These are phyloP conservation scores for Lampris megalopsis DNA, from an alignment of 2,113 vertebrate genomes.

Conservation along the genomic window DNA sequence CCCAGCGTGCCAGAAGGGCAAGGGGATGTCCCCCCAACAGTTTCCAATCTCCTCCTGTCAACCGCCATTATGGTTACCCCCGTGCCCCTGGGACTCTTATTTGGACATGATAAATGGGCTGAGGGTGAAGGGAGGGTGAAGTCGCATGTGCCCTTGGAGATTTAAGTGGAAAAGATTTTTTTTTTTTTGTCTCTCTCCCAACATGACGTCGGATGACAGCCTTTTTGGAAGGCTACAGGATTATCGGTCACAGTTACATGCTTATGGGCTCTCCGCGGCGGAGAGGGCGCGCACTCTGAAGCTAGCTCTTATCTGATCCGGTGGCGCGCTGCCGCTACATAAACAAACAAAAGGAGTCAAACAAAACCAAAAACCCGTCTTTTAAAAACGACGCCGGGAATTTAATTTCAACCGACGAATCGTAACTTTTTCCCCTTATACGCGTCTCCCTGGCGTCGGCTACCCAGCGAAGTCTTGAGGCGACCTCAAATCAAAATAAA, in stretches of 20 bases:
- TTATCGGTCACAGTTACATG: constrained; percentile 27
- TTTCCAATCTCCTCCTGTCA: constrained; percentile 72
- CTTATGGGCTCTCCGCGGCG: constrained; percentile 30
- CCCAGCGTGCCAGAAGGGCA: constrained; percentile 54
- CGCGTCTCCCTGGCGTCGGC: constrained; percentile 42
- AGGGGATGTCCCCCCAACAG: constrained; percentile 48
- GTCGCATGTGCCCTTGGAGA: constrained; percentile 57
- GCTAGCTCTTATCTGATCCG: constrained; percentile 67
- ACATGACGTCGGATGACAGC: constrained; percentile 52
- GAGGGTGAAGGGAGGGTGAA: constrained; percentile 33
- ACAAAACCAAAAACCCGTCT: constrained; percentile 47
- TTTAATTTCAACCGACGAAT: constrained; percentile 58
- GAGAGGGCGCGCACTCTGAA: constrained; percentile 18
- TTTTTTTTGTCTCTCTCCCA: constrained; percentile 28
- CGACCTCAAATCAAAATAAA: constrained; percentile 70
- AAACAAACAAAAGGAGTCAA: constrained; percentile 65
- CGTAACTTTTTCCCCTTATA: constrained; percentile 34
- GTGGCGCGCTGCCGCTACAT: constrained; percentile 55
- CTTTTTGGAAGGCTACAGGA: constrained; percentile 40
- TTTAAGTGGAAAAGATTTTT: neutral
- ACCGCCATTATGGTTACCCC: constrained; percentile 53
- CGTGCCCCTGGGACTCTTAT: constrained; percentile 52
- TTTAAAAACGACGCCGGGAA: no score
- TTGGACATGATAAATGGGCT: constrained; percentile 65
- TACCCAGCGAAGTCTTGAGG: constrained; percentile 28